Conservation (phyloP, 2,888 invertebrate species). For the Rhorus exstirpatorius region DNA sequence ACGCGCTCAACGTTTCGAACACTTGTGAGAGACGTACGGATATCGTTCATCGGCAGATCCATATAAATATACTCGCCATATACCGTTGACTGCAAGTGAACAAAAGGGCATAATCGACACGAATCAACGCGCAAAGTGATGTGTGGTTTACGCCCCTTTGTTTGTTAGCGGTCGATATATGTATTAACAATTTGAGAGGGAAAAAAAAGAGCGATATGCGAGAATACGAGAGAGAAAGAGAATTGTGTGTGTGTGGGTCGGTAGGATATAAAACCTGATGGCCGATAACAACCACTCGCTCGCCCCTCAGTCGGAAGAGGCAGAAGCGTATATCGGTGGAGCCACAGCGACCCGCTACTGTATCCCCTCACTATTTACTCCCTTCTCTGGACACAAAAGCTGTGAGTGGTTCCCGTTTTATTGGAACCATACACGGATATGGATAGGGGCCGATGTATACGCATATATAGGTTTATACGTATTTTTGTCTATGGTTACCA, state of each 20-base stretch:
- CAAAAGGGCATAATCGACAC: not conserved
- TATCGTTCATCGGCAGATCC: conserved; percentile 18
- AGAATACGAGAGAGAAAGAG: not conserved
- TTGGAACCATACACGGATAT: conserved; percentile 85
- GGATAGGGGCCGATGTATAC: conserved; percentile 76
- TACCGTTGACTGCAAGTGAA: not conserved
- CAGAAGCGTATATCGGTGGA: conserved; percentile 26
- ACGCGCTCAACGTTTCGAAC: conserved; percentile 27
- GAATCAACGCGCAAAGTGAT: not conserved
- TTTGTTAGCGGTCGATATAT: not conserved
- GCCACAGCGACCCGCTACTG: conserved; percentile 74
- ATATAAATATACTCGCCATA: not conserved
- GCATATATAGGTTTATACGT: conserved; percentile 27
- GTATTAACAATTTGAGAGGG: not conserved
- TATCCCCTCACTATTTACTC: conserved; percentile 74
- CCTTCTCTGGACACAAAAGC: conserved; percentile 82
- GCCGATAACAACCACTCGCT: conserved; percentile 86
- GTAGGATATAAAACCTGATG: conserved; percentile 86
- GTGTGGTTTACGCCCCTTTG: not conserved
- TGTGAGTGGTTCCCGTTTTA: conserved; percentile 86
- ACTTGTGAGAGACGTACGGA: conserved; percentile 14
- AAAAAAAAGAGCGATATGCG: not conserved
- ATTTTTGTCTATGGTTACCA: not conserved
- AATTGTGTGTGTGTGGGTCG: conserved; percentile 52
- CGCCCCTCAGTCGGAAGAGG: conserved; percentile 63